Base-by-base conservation (phyloP, 2,888 invertebrate genomes). In the Orthosia gothica region DNA sequence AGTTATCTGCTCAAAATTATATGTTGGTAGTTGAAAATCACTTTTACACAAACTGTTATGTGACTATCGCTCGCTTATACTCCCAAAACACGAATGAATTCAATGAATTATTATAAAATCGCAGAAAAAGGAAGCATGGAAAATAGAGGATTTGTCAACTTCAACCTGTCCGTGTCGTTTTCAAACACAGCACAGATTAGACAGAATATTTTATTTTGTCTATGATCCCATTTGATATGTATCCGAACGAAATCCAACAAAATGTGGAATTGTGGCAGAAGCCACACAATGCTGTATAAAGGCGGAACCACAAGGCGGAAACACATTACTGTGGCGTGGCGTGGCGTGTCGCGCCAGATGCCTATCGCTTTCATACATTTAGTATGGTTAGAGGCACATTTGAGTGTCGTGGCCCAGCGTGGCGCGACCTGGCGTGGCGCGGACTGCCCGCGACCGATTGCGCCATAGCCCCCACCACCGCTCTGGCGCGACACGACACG, bases 31-130 rank as follows among this genome's bases (percentile, higher is more conserved):
- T 52, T 72, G 12, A 54, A 80, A 79, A 82, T 63, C 74, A 72
- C 55, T 74, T 50, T 20, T 40, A 26, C 45, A 79, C 57, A 68
- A 66, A 58, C 78, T 79, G 47, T 58, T 65, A 52, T 16, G 45
- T 52, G 63, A 74, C 84, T 81, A 67, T 81, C 77, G 62, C 67
- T 67, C 75, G 55, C 74, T 70, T 80, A 70, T 73, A 82, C 85
- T 89, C 76, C 74, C 82, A 82, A 85, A 90, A 88, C 79, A 85
- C 85, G 84, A 91, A 86, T 91, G 89, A 88, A 79, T 84, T 76
- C 84, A 91, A 86, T 91, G 89, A 88, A 80, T 84, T 76, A 76
- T 68, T 73, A 71, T 57, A 84, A 88, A 87, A 81, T 74, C 65
- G 74, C 73, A 83, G 82, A 83, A 86, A 85, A 81, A 79, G 76